phyloP scores from a whole-genome alignment of 2,888 invertebrate species.

The Pollenia amentaria region DNA sequence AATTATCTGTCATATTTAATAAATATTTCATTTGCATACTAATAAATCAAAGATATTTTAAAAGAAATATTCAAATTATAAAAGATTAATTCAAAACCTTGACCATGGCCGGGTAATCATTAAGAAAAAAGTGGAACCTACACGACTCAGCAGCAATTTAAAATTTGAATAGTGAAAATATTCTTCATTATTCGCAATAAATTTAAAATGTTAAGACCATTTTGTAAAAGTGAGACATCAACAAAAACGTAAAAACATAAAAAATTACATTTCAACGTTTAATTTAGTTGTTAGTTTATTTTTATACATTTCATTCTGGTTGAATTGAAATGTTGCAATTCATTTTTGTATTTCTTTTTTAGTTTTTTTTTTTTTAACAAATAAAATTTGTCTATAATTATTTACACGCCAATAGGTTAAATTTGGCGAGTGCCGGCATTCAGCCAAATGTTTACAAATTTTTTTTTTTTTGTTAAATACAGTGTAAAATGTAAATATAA shows the following conservation, averaged over 20 bases:
- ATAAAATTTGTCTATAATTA: conserved; percentile 56
- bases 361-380: conserved; percentile 29
- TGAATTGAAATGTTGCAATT: conserved; percentile 48
- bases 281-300: conserved; percentile 28
- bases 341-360: neutral
- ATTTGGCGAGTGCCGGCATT: conserved; percentile 66
- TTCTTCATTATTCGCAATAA: conserved; percentile 10
- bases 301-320: conserved; percentile 25
- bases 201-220: conserved; percentile 4
- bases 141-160: conserved; percentile 28
- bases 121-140: neutral
- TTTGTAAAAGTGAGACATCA: conserved; percentile 26
- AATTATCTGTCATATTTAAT: neutral
- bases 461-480: neutral
- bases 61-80: conserved; percentile 40
- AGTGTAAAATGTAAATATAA: neutral
- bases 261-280: conserved; percentile 16
- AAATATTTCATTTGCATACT: conserved; percentile 5
- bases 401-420: conserved; percentile 68
- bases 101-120: conserved; percentile 42
- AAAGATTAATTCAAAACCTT: conserved; percentile 49
- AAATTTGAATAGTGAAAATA: conserved; percentile 10
- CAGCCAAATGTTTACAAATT: conserved; percentile 42
- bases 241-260: neutral
- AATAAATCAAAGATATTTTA: conserved; percentile 49